Conservation (phyloP, 2,888 invertebrate genomes). For the Chymomyza fuscimana region DNA sequence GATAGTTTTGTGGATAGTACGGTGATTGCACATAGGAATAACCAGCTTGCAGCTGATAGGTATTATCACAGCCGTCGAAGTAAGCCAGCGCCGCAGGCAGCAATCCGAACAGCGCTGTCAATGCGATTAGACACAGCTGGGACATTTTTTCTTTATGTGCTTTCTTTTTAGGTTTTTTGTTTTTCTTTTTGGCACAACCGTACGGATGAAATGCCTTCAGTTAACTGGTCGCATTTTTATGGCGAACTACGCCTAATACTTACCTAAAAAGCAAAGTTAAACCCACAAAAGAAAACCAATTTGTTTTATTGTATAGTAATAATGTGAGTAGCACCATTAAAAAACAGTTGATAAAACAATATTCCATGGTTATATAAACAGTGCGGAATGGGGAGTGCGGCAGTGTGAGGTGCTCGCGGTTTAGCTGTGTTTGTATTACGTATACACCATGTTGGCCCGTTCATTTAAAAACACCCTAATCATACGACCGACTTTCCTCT, state of each 20-base stretch:
- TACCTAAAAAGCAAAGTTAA: slow-evolving; percentile 31
- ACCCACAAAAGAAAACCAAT: slow-evolving; percentile 19
- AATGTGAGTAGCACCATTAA: slow-evolving; percentile 11
- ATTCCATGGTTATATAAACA: slow-evolving; percentile 1
- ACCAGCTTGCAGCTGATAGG: slow-evolving; percentile 49
- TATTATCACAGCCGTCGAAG: slow-evolving; percentile 71
- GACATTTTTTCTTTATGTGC: slow-evolving; percentile 34
- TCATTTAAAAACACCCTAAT: neutral
- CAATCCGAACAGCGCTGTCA: slow-evolving; percentile 24
- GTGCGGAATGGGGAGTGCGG: neutral
- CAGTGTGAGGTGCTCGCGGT: neutral
- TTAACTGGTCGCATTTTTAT: slow-evolving; percentile 49
- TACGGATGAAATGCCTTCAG: slow-evolving; percentile 38
- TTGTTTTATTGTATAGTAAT: slow-evolving; percentile 37
- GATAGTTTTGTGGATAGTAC: slow-evolving; percentile 69
- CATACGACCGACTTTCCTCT: slow-evolving; percentile 23
- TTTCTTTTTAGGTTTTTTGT: neutral
- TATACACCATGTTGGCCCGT: slow-evolving; percentile 40
- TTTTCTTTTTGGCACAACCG: slow-evolving; percentile 23
- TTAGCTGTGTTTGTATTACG: slow-evolving; percentile 29
- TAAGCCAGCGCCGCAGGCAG: slow-evolving; percentile 42
- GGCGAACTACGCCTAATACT: slow-evolving; percentile 48
- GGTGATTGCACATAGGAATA: slow-evolving; percentile 71
- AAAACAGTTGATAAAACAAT: slow-evolving; percentile 66
- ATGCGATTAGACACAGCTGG: slow-evolving; percentile 32